Base-by-base conservation (phyloP, 2,113 vertebrate genomes). In the Sinocyclocheilus anophthalmus region DNA sequence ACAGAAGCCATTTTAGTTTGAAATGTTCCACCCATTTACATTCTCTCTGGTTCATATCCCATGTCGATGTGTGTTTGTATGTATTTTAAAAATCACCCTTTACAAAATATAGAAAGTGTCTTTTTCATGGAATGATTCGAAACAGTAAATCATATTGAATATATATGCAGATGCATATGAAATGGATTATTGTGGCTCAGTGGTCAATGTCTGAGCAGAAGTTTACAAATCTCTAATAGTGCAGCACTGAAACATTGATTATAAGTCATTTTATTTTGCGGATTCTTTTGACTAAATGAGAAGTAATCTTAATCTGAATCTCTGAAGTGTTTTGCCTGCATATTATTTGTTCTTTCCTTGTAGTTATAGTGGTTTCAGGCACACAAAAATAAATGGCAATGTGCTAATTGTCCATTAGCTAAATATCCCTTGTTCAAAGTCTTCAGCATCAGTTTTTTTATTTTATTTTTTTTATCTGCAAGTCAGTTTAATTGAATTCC, bases 401-500 rank as follows among this genome's bases (percentile, higher is more conserved):
- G 37, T 55, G 11, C 42, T 75, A 76, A 79, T 81, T 12, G 14
- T 81, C 77, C 14, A 81, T 81, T 85, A 59, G 57, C 59, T 33
- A 45, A 82, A 76, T 80, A n/a, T 76, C 45, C 69, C 48, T 42
- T 85, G 59, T 14, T 79, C 78, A 22, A 33, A 57, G 65, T 42
- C 70, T 42, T 67, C 33, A 63, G 24, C 53, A 45, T 75, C 65
- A 78, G 61, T 75, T 30, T 26, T 45, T 76, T 82, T 30, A 48
- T 3, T 57, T 7, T 2, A 8, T 57, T 57, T 18, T 0, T 24
- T 24, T 86, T 59, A 81, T 87, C 78, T 18, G 10, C 50, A 33
- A 30, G 18, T 83, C 63, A 79, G 75, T 85, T 85, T 73, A 67
- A 85, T 81, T 72, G 30, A 70, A 85, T 77, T 79, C 63, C 50